Percentiles rank a stretch among this genome's conserved stretches.
Evolutionary conservation across 2,113 vertebrate genomes (phyloP).

Genomic region (Lontra canadensis): DNA sequence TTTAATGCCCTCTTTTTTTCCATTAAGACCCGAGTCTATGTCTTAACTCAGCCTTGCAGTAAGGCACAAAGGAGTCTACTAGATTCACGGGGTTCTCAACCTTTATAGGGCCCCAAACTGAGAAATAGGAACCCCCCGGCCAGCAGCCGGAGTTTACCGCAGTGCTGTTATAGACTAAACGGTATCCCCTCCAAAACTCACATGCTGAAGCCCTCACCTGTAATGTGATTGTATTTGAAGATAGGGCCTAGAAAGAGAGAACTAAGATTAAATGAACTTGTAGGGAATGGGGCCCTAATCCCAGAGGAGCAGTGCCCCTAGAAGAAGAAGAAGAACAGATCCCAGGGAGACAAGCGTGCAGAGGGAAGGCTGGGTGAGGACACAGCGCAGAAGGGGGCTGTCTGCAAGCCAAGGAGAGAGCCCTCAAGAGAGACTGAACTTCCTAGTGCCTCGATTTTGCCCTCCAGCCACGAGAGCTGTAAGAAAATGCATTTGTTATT

Average conservation of each 20-base stretch:
- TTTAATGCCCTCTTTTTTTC: neutral
- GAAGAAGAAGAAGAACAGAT: neutral
- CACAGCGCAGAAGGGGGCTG: no score
- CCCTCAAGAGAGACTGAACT: neutral
- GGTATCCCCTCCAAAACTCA: neutral
- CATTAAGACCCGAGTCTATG: neutral
- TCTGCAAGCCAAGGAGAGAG: neutral
- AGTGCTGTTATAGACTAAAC: neutral
- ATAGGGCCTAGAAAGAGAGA: neutral
- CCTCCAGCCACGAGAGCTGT: neutral
- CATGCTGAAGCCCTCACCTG: neutral
- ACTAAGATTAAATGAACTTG: neutral
- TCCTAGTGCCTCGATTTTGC: neutral
- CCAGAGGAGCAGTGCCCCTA: neutral
- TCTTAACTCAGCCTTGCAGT: neutral
- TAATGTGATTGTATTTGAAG: neutral
- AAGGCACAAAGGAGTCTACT: neutral
- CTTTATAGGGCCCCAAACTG: neutral
- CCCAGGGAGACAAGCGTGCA: neutral
- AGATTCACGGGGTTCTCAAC: neutral
- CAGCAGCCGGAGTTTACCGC: neutral
- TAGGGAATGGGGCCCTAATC: neutral
- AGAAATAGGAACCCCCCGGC: neutral
- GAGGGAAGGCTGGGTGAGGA: neutral
- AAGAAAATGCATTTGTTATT: neutral